Conservation (phyloP, 2,888 invertebrate species). For the Cantharis rufa region DNA sequence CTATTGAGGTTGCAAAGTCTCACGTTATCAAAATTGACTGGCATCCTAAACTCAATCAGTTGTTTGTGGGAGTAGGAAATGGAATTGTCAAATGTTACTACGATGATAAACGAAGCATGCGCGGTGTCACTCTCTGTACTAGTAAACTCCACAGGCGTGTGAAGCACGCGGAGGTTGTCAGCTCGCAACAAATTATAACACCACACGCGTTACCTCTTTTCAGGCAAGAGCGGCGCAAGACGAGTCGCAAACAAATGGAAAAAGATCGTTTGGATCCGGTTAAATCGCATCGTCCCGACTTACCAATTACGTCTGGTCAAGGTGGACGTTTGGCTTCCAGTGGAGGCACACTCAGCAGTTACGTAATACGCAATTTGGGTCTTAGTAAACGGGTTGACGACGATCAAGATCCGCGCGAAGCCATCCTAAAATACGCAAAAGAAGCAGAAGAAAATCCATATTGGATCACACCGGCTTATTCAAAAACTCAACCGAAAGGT, state of each 20-base stretch:
- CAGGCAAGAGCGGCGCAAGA: slow-evolving; percentile 86
- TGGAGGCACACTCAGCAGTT: slow-evolving; percentile 94
- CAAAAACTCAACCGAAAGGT: slow-evolving; percentile 83
- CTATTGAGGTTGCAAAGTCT: slow-evolving; percentile 77
- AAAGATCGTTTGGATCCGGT: slow-evolving; percentile 87
- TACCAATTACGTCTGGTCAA: slow-evolving; percentile 86
- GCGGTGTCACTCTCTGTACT: slow-evolving; percentile 90
- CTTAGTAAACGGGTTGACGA: slow-evolving; percentile 89
- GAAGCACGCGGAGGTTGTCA: slow-evolving; percentile 83
- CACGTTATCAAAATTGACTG: slow-evolving; percentile 88
- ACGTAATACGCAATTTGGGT: slow-evolving; percentile 89
- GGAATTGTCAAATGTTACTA: slow-evolving; percentile 90
- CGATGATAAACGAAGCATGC: slow-evolving; percentile 81
- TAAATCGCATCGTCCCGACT: slow-evolving; percentile 79
- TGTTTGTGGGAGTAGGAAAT: slow-evolving; percentile 90
- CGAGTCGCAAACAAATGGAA: slow-evolving; percentile 87
- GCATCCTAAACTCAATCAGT: slow-evolving; percentile 98
- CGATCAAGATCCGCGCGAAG: slow-evolving; percentile 92
- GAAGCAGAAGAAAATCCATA: slow-evolving; percentile 96
- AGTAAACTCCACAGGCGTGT: slow-evolving; percentile 79
- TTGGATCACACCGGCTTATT: slow-evolving; percentile 93
- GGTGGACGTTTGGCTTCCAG: slow-evolving; percentile 94
- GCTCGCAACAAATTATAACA: slow-evolving; percentile 92
- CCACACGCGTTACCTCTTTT: slow-evolving; percentile 96
- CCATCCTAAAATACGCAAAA: slow-evolving; percentile 91